These are phyloP conservation scores for Cydia fagiglandana DNA, from an alignment of 1,140 invertebrate genomes.

Conservation along the genomic window DNA sequence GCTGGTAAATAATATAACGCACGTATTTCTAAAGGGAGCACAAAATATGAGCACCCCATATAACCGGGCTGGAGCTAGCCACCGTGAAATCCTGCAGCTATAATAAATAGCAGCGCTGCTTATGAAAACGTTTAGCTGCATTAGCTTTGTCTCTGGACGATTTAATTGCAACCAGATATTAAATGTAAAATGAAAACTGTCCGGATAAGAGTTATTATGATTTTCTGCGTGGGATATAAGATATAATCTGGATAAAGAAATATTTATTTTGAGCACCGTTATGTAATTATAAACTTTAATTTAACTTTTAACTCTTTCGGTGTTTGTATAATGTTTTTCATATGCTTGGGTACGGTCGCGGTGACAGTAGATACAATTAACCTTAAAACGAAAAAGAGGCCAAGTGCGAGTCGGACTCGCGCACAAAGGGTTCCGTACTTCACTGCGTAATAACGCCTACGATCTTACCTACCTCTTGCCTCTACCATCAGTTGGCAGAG, in stretches of 20 bases:
- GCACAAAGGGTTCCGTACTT: no score
- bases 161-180: constrained; percentile 36
- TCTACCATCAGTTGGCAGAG: no score
- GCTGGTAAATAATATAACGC: not conserved
- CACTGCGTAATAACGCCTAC: no score
- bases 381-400: no score
- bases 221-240: not conserved
- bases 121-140: constrained; percentile 40
- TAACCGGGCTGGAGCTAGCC: constrained; percentile 20
- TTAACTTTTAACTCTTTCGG: no score
- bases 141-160: constrained; percentile 36
- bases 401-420: no score
- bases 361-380: no score
- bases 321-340: no score
- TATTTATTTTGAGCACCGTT: not conserved
- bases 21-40: constrained; percentile 8
- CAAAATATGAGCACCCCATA: not conserved
- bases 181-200: constrained; percentile 9
- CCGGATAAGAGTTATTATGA: not conserved
- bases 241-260: not conserved
- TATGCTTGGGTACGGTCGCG: no score
- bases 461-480: no score
- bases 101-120: constrained; percentile 38
- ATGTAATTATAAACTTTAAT: not conserved
- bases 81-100: constrained; percentile 32